These are phyloP conservation scores for Hoplias malabaricus DNA, from an alignment of 2,113 vertebrate genomes.

Conservation along the genomic window DNA sequence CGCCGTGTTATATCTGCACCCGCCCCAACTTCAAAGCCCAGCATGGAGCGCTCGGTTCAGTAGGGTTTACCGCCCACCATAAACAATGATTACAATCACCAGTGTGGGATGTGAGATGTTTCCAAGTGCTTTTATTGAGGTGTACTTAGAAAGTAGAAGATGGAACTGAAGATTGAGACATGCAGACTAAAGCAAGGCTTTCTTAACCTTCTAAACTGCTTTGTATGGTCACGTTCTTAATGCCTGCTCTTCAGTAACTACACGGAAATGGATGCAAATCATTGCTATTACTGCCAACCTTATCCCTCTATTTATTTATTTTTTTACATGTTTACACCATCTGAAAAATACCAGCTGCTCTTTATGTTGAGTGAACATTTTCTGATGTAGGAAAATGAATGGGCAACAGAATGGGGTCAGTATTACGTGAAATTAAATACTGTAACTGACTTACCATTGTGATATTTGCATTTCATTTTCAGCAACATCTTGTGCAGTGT, in stretches of 20 bases:
- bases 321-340: too few relatives aligned
- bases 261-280: neutral
- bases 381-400: too few relatives aligned
- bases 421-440: too few relatives aligned
- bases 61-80: slow-evolving; percentile 24
- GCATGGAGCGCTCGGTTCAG: slow-evolving; percentile 28
- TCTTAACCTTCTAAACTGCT: neutral
- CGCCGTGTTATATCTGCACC: slow-evolving; percentile 38
- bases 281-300: too few relatives aligned
- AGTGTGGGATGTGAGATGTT: slow-evolving; percentile 25
- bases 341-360: too few relatives aligned
- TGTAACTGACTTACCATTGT: too few relatives aligned
- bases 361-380: too few relatives aligned
- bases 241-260: neutral
- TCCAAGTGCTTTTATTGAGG: slow-evolving; percentile 37
- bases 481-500: too few relatives aligned
- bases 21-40: slow-evolving; percentile 36
- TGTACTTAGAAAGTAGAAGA: slow-evolving; percentile 14
- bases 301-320: too few relatives aligned
- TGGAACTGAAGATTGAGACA: neutral
- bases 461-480: too few relatives aligned
- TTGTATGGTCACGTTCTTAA: neutral
- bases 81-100: slow-evolving; percentile 43
- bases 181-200: neutral
- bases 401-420: too few relatives aligned